These are phyloP conservation scores for Scrobipalpa atriplicella DNA, from an alignment of 2,888 invertebrate species.

Conservation along the genomic window DNA sequence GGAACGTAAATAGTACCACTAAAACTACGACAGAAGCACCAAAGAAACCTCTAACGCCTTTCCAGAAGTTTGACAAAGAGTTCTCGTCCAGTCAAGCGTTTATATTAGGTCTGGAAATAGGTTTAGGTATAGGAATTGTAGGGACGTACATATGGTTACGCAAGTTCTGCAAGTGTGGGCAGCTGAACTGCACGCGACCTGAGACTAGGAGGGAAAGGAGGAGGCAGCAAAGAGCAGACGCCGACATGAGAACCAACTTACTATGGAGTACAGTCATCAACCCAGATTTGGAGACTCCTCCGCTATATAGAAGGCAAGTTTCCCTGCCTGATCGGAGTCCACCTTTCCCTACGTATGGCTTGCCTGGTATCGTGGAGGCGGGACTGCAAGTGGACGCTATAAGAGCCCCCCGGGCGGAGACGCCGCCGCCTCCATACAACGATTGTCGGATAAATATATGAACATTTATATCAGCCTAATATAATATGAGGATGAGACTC, in stretches of 20 bases:
- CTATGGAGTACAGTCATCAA: constrained; percentile 66
- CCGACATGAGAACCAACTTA: constrained; percentile 68
- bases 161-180: constrained; percentile 60
- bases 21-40: constrained; percentile 39
- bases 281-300: constrained; percentile 71
- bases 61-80: constrained; percentile 68
- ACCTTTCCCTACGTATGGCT: constrained; percentile 53
- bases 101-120: constrained; percentile 70
- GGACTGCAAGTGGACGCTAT: constrained; percentile 61
- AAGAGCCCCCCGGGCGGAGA: constrained; percentile 63
- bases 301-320: constrained; percentile 59
- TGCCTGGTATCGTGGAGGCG: constrained; percentile 53
- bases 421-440: constrained; percentile 76
- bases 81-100: constrained; percentile 74
- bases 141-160: constrained; percentile 73
- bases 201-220: constrained; percentile 53
- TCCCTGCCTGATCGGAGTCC: constrained; percentile 60
- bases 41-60: constrained; percentile 54
- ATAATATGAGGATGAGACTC: no score
- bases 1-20: constrained; percentile 62
- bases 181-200: constrained; percentile 51
- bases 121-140: constrained; percentile 70
- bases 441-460: constrained; percentile 65
- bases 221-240: constrained; percentile 52
- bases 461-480: background rate